Evolutionary conservation across 2,888 invertebrate species (phyloP), one percentile per base, ranked within the genome.

Genomic region (Euproctis similis): DNA sequence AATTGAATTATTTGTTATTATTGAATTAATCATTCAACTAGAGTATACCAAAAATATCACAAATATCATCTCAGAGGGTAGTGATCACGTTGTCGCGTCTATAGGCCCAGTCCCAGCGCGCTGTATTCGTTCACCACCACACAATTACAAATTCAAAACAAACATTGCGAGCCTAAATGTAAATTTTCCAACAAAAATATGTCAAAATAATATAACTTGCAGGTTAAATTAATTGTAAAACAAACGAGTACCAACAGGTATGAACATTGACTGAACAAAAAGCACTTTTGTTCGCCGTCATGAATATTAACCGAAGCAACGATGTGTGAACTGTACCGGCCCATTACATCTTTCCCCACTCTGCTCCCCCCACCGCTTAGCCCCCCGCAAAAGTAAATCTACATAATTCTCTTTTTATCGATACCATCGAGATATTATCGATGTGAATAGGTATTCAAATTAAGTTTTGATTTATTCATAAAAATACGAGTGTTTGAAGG

Each of bases 301-400:
- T 61, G 60, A 60, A 59, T 60, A 60, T 53, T 51, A 45, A 47
- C 50, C 31, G 45, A 44, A 31, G 39, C 58, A 51, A 30, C 46
- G 49, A 47, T 38, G 55, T 55, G 58, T 48, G 46, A 59, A 50
- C 49, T 39, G 34, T 17, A 16, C 37, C 31, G 16, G 29, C 21
- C 31, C 25, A 8, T 10, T 17, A 17, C 12, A n/a, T 20, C 28
- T 26, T 29, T 13, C 1, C 8, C 4, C 22, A 12, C 33, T 33
- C 27, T 25, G 19, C 11, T 20, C 22, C 12, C 13, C 23, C 35
- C 25, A 33, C 27, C 34, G n/a, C n/a, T n/a, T n/a, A n/a, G n/a
- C 22, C 12, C 13, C 23, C 35, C 25, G 32, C 27, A 32, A 39
- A 32, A 36, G 48, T 51, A 44, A 52, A 55, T 55, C 52, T 56